Base-by-base conservation (phyloP, 1,140 invertebrate genomes). In the Zophobas atratus region DNA sequence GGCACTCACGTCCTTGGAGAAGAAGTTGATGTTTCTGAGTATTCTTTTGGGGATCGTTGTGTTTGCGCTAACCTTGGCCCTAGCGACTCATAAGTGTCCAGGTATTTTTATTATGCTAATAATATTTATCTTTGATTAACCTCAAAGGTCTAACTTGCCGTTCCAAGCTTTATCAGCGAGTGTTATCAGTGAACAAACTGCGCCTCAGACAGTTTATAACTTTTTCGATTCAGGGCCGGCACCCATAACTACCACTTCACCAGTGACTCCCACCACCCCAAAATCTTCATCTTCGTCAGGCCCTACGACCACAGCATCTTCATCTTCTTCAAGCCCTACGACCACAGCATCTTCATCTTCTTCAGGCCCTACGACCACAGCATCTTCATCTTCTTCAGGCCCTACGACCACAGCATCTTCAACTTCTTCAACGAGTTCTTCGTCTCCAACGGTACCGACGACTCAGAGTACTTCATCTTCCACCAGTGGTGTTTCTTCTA, bases 1-100 rank as follows among this genome's bases (percentile, higher is more conserved):
- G 60, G 60, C 60, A 5, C 43, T 67, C 1, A 67, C 60, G 3
- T 32, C 60, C 6, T 4, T 67, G 20, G 60, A 67, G 33, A 67
- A 67, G 8, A 67, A 67, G 43, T 32, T 67, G 39, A 67, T 33
- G 33, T 43, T 67, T 43, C 20, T 67, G n/a, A 20, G 38, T 1
- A 39, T 43, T 33, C 8, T 67, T 43, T 32, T 67, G 8, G 60
- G 41, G 20, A 67, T 67, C 43, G 39, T 67, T 41, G 20, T 43
- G 3, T 67, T 67, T 67, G 38, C 60, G 2, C 20, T 67, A 32
- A 39, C 60, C 43, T 43, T 67, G 6, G 60, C 39, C 20, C 20
- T 67, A 43, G 60, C 60, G 0, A 20, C 60, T 5, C 60, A 43
- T 43, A 43, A 41, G 43, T 67, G 60, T 6, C 2, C 41, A 32